Evolutionary conservation across 2,113 vertebrate species (phyloP), one percentile per base, ranked within the genome.

Genomic region (Dunckerocampus dactyliophorus): DNA sequence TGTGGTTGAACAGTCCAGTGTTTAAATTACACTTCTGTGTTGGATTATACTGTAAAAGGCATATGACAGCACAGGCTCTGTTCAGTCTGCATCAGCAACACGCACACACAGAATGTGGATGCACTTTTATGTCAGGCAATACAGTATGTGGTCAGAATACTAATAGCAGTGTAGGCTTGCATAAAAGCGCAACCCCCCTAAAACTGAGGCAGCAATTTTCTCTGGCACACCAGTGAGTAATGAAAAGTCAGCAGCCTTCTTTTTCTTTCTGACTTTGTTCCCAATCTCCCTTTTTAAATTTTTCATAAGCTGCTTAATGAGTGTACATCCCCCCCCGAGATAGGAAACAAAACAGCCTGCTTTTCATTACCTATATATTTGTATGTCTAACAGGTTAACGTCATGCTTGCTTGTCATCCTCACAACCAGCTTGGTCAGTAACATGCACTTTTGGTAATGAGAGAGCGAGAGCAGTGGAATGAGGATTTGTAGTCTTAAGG

Each of bases 141-240:
- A 43, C 13, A 14, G 39, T 43, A 75, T 89, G 85, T 85, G 89
- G 84, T 88, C 84, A 82, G 82, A 84, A 85, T 79, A 84, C 76
- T 88, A 90, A 89, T 90, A 84, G 81, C 87, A 90, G 89, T 88
- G 85, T 90, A 85, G 81, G 72, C 77, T 89, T 89, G 80, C 89
- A 88, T 78, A 87, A 43, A 43, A 89, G 88, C 85, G 87, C 86
- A 89, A n/a, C 84, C 84, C 88, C 87, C 87, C 39, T 14, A 43
- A 87, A 84, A 88, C 83, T 87, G 82, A 90, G 84, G 83, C 82
- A 87, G 85, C 87, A 87, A 86, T 89, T 89, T 89, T 82, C 81
- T 83, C 74, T 89, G 86, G 85, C 85, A 82, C 78, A 79, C 63
- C 63, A 71, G 43, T 62, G 68, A 76, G 74, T 68, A 73, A 42